Base-by-base conservation (phyloP, 2,888 invertebrate genomes). In the Pristionchus japonicus region DNA sequence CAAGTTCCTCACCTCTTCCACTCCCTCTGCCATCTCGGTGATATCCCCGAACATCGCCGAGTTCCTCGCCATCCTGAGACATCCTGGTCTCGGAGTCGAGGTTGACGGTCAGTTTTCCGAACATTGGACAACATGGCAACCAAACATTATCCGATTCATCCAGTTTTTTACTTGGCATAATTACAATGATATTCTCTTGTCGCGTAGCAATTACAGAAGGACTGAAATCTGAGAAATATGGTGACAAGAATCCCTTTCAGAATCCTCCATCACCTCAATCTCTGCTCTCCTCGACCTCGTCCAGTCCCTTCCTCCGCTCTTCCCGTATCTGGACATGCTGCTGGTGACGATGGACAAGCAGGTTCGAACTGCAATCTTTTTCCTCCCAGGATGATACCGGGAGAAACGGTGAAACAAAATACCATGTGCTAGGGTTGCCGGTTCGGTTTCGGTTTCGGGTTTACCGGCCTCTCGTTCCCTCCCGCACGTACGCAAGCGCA, bases 1-100 rank as follows among this genome's bases (percentile, higher is more conserved):
- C 2, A 95, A 95, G 88, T 93, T 95, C 34, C 94, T 95, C 89
- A 89, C 91, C 67, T 92, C 91, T 3, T 37, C 77, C 9, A 37
- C 37, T 74, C 43, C 47, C 23, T 61, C 83, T 9, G 31, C 57
- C 0, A 37, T 89, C 37, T 52, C 67, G 17, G 82, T 61, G 34
- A 86, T 89, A 11, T 89, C 89, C 7, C 90, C 90, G 4, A 90
- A 90, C 57, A 47, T 86, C n/a, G 80, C 77, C 61, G 90, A 90
- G 37, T 90, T 90, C 37, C 20, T 86, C 0, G 7, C 67, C 17
- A 86, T 86, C 34, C 70, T 86, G n/a, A n/a, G n/a, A n/a, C n/a
- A n/a, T n/a, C 1, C 0, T 1, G 20, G 20, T 0, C 37, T 40
- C 20, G 86, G 86, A 70, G 43, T 86, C 1, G 43, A 67, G 17